Percentiles rank a stretch among this genome's conserved stretches.
Evolutionary conservation across 2,888 invertebrate species (phyloP).

Genomic region (Tholera decimalis): DNA sequence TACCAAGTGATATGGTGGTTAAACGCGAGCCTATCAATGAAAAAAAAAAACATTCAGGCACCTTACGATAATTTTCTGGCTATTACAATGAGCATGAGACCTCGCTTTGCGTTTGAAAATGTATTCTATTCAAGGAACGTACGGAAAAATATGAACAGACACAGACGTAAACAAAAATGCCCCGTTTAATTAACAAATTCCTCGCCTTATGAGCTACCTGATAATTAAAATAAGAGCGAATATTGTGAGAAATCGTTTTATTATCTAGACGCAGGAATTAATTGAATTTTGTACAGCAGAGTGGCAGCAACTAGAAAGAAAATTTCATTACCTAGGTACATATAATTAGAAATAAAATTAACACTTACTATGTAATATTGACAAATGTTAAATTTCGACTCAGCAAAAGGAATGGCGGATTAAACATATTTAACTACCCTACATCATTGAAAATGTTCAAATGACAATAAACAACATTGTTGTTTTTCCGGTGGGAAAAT

Average conservation of each 20-base stretch:
- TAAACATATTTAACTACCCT: no score
- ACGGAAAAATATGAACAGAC: background rate
- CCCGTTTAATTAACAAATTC: slow-evolving; percentile 11
- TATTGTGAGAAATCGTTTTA: slow-evolving; percentile 24
- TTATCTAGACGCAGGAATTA: slow-evolving; percentile 10
- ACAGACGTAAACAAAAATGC: background rate
- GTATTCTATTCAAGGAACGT: background rate
- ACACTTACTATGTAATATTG: background rate
- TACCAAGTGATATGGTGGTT: no score
- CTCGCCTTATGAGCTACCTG: slow-evolving; percentile 15
- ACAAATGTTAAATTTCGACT: background rate
- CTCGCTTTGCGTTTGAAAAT: background rate
- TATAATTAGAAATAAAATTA: slow-evolving; percentile 1
- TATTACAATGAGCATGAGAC: no score
- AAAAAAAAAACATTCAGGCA: no score
- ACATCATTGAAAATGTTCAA: no score
- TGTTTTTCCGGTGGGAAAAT: no score
- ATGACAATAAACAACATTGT: no score
- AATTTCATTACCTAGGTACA: background rate
- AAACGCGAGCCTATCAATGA: no score
- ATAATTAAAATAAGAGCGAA: slow-evolving; percentile 20
- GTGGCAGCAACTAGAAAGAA: background rate
- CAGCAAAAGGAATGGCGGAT: no score
- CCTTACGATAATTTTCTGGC: no score
- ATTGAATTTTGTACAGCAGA: slow-evolving; percentile 21